These are phyloP conservation scores for Hetaerina titia DNA, from an alignment of 2,888 invertebrate genomes.

Conservation along the genomic window DNA sequence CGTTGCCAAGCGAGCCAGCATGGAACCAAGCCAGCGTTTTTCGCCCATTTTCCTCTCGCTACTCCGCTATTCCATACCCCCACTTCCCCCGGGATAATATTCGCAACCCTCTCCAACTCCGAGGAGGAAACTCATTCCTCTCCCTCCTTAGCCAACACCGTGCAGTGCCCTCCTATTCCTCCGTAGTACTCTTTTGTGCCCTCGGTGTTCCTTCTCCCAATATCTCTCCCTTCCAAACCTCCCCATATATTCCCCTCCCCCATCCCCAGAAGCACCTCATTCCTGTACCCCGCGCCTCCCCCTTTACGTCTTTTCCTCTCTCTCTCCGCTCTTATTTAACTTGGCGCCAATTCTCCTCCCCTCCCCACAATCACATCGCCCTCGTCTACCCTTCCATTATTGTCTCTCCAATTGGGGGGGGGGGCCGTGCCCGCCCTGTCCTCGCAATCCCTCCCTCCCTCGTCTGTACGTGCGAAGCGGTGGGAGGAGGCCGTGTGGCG, in stretches of 20 bases:
- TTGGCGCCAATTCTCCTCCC: conserved; percentile 43
- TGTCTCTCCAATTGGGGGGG: conserved; percentile 26
- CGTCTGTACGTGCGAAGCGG: background rate
- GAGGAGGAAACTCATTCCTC: background rate
- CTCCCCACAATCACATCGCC: background rate
- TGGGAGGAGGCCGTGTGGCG: background rate
- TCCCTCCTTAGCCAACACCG: background rate
- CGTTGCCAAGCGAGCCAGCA: conserved; percentile 35
- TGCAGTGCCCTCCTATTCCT: background rate
- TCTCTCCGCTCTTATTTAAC: background rate
- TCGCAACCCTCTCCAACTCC: background rate
- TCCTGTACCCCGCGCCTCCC: background rate
- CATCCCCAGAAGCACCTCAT: background rate
- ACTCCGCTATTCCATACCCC: background rate
- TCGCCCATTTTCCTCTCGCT: background rate
- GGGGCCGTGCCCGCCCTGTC: background rate
- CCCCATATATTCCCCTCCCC: background rate
- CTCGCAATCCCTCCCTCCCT: background rate
- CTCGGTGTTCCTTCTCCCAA: background rate
- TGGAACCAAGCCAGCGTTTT: conserved; percentile 64
- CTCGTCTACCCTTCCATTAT: conserved; percentile 13
- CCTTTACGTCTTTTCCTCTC: background rate
- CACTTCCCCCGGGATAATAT: background rate
- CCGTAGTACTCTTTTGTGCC: background rate
- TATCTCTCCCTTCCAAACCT: background rate